Percentiles rank a stretch among this genome's conserved stretches.
Evolutionary conservation across 2,888 invertebrate genomes (phyloP).

Genomic region (Chrysina gloriosa): DNA sequence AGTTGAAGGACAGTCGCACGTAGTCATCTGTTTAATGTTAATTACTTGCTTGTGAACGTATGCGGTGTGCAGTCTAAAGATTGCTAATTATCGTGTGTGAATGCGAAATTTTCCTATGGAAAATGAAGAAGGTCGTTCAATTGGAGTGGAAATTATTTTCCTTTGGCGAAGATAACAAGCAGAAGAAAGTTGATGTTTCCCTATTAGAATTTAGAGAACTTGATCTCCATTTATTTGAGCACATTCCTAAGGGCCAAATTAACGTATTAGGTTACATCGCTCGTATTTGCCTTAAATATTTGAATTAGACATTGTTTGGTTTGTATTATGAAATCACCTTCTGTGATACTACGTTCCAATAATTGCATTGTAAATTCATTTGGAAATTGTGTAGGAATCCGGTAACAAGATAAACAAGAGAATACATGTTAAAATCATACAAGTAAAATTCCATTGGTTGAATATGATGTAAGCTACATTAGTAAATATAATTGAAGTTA

Average conservation of each 20-base stretch:
- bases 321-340: conserved; percentile 4
- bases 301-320: not conserved
- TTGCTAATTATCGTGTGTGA: conserved; percentile 37
- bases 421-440: too few relatives aligned
- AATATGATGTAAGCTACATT: too few relatives aligned
- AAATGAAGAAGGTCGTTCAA: conserved; percentile 27
- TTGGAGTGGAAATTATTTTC: conserved; percentile 34
- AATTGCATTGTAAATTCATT: too few relatives aligned
- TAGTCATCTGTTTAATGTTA: conserved; percentile 57
- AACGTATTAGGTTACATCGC: not conserved
- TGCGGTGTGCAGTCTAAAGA: conserved; percentile 53
- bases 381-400: too few relatives aligned
- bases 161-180: conserved; percentile 24
- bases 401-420: not conserved
- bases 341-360: not conserved
- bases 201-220: conserved; percentile 17
- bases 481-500: too few relatives aligned
- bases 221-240: conserved; percentile 14
- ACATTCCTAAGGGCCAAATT: not conserved
- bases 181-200: conserved; percentile 23
- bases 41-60: conserved; percentile 57
- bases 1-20: conserved; percentile 50
- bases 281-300: not conserved
- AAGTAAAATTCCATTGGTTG: too few relatives aligned
- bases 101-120: conserved; percentile 9